These are phyloP conservation scores for Neodiprion fabricii DNA, from an alignment of 1,140 invertebrate genomes.

Conservation along the genomic window DNA sequence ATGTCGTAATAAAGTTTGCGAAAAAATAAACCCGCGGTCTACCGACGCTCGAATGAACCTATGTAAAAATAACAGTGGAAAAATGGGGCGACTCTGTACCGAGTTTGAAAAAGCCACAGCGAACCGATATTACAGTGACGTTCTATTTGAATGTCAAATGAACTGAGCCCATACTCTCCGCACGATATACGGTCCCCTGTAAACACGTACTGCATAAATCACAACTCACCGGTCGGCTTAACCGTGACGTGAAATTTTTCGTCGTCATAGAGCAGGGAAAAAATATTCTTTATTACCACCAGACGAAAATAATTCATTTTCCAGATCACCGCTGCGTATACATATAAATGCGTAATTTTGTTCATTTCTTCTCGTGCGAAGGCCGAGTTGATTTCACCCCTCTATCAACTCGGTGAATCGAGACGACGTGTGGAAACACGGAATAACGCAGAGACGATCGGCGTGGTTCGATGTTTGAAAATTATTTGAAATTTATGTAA, in stretches of 20 bases:
- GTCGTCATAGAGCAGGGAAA: neutral
- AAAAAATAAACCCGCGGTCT: too few species aligned
- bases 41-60: neutral
- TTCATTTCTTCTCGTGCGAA: too few species aligned
- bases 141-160: neutral
- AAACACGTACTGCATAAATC: neutral
- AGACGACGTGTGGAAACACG: too few species aligned
- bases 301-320: too few species aligned
- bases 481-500: too few species aligned
- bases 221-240: neutral
- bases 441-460: too few species aligned
- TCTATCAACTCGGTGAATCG: too few species aligned
- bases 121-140: neutral
- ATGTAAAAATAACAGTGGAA: neutral
- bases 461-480: too few species aligned
- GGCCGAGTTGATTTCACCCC: too few species aligned
- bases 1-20: too few species aligned
- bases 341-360: too few species aligned
- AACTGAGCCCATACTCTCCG: neutral
- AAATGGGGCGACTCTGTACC: neutral
- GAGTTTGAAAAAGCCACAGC: neutral
- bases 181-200: neutral
- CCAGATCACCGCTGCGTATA: too few species aligned
- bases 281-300: neutral
- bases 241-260: neutral